Conservation (phyloP, 2,888 invertebrate species). For the Noctua janthe region DNA sequence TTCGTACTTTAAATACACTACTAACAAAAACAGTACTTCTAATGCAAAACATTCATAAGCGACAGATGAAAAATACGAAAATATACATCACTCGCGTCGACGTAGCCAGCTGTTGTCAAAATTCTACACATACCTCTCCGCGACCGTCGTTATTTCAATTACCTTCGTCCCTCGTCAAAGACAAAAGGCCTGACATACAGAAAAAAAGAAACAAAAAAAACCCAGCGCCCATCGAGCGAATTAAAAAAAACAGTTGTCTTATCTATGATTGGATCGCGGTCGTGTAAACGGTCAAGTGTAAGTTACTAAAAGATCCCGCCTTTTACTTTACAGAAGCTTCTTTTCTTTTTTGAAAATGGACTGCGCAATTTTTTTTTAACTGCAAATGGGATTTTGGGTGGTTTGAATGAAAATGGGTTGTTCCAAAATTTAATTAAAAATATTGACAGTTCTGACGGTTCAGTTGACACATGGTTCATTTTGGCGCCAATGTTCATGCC, state of each 20-base stretch:
- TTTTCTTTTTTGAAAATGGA: slow-evolving; percentile 71
- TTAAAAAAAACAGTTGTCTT: slow-evolving; percentile 82
- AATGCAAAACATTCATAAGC: slow-evolving; percentile 58
- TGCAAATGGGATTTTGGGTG: slow-evolving; percentile 69
- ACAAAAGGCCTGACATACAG: slow-evolving; percentile 88
- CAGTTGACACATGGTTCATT: not conserved
- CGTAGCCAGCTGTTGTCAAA: slow-evolving; percentile 87
- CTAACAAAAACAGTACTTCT: not conserved
- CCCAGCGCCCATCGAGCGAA: slow-evolving; percentile 75
- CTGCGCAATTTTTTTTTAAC: slow-evolving; percentile 55
- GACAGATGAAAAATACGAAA: slow-evolving; percentile 66
- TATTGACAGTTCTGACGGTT: slow-evolving; percentile 43
- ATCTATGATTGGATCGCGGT: slow-evolving; percentile 90
- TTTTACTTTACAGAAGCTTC: slow-evolving; percentile 85
- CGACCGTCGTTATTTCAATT: slow-evolving; percentile 90
- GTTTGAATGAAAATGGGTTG: slow-evolving; percentile 47
- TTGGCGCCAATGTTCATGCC: slow-evolving; percentile 21
- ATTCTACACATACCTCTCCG: slow-evolving; percentile 87
- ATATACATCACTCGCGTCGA: slow-evolving; percentile 61
- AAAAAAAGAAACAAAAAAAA: slow-evolving; percentile 76
- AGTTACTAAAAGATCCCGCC: slow-evolving; percentile 83
- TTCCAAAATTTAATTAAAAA: slow-evolving; percentile 40
- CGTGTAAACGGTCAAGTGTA: slow-evolving; percentile 88
- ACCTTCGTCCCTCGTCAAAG: slow-evolving; percentile 88
- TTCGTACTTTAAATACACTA: not conserved